Conservation (phyloP, 37 sponge, comb jelly and placozoan species). For the Axinella damicornis region DNA sequence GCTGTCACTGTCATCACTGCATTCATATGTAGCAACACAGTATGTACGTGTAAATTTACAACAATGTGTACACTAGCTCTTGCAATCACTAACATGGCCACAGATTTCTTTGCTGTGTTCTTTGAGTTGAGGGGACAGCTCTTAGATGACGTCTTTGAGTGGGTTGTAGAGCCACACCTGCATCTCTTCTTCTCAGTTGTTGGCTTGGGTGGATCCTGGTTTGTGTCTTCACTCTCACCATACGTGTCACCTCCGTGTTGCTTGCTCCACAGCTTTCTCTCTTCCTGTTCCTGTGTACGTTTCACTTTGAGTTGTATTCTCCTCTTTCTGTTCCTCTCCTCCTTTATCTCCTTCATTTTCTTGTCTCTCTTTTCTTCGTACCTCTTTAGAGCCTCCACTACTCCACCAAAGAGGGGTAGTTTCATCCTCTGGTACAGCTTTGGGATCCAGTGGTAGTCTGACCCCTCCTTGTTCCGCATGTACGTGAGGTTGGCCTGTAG, state of each 20-base stretch:
- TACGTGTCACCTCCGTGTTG: conserved; percentile 14
- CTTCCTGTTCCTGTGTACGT: background rate
- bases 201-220: too few relatives aligned
- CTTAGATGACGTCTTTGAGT: background rate
- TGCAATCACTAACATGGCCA: too few relatives aligned
- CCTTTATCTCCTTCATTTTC: background rate
- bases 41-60: too few relatives aligned
- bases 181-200: background rate
- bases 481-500: conserved; percentile 32
- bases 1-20: too few relatives aligned
- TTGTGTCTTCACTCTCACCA: background rate
- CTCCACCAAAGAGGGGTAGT: background rate
- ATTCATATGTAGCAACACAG: background rate
- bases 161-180: conserved; percentile 19
- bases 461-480: background rate
- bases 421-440: conserved; percentile 8
- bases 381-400: background rate
- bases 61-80: too few relatives aligned
- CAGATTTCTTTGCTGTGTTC: background rate
- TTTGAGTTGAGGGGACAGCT: conserved; percentile 24
- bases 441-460: conserved; percentile 35
- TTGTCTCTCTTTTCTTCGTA: background rate
- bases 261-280: background rate
- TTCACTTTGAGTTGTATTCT: conserved; percentile 5
- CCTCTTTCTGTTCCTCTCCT: background rate